Base-by-base conservation (phyloP, 2,797 vertebrate genomes). In the Heteromormyrus szaboi region DNA sequence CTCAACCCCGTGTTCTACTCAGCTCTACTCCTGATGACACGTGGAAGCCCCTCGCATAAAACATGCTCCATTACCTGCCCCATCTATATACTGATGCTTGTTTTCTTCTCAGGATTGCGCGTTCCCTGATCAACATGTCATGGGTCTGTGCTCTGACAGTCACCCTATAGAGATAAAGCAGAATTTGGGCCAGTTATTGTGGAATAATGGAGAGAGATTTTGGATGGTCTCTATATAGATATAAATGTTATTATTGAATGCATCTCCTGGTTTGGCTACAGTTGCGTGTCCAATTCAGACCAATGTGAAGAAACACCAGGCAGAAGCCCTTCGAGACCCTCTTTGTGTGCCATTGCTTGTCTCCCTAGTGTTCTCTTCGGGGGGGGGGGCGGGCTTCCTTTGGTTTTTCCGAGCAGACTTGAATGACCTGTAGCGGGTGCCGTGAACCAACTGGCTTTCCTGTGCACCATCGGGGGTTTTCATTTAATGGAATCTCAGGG, bases 31-130 rank as follows among this genome's bases (percentile, higher is more conserved):
- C n/a, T 46, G 14, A 4, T 7, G 17, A 41, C 79, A 44, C 29
- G 17, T 62, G 79, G 54, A 25, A 12, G 22, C 33, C n/a, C n/a
- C 22, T 4, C 25, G n/a, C 29, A 11, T 33, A 22, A 48, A 85
- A 84, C 44, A 37, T 19, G 62, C 7, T 25, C n/a, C 41, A 88
- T 50, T n/a, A 85, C 22, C 56, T 54, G 53, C 54, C 44, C 76
- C 37, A 81, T 81, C 81, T 53, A 79, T 54, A 51, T 79, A 50
- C 48, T 11, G 51, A 41, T 48, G 17, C 46, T 46, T 51, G 29
- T 14, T 46, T 88, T 85, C 53, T 65, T 41, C 51, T 88, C 88
- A 50, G 81, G 25, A 44, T 83, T 8, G 88, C 22, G 48, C 51
- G 48, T 83, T 76, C 48, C 37, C 51, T 41, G 65, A 53, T 50